Base-by-base conservation (phyloP, 1,140 invertebrate species). In the Drosophila ercepeae region DNA sequence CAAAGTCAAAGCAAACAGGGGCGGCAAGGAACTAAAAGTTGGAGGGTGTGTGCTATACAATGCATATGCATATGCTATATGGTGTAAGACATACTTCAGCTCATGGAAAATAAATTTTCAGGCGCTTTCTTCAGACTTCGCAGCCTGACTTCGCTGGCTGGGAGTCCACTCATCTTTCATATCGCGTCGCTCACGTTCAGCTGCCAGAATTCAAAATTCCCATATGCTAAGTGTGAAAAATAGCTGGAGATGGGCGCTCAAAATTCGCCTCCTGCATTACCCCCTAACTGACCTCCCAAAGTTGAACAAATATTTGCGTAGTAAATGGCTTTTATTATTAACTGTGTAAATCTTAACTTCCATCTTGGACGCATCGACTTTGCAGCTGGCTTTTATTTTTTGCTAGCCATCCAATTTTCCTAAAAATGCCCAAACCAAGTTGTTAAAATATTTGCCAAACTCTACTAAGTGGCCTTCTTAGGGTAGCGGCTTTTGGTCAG, bases 291-390 rank as follows among this genome's bases (percentile, higher is more conserved):
- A 23, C n/a, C 34, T 8, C 5, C 16, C 25, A 16, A 46, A 39
- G 58, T 42, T 45, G 70, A 61, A 73, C 73, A 88, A 88, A 88
- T 82, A 88, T 88, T 88, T 88, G 82, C 77, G 78, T 78, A 88
- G 82, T 88, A 88, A 88, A 88, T 88, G 82, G 74, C 78, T 88
- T 68, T 82, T 88, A 88, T 82, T 88, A 82, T 88, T 82, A 88
- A 88, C 82, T 75, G 65, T 71, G 82, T 61, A 88, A 82, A 88
- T 74, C 60, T 69, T 75, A 82, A 81, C 77, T 63, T 69, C 76
- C 67, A 61, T 67, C 58, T 84, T 46, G 55, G 44, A 36, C 29
- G 34, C 42, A 21, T 9, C 32, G 14, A 18, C 19, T 44, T 29
- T 42, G 41, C 23, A 53, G 55, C 9, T 9, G 48, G 18, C 29